A percentile compares a stretch with the other conserved stretches of the same genome.
These are phyloP conservation scores for Ditylenchus dipsaci DNA, from an alignment of 1,140 invertebrate species.

Conservation along the genomic window DNA sequence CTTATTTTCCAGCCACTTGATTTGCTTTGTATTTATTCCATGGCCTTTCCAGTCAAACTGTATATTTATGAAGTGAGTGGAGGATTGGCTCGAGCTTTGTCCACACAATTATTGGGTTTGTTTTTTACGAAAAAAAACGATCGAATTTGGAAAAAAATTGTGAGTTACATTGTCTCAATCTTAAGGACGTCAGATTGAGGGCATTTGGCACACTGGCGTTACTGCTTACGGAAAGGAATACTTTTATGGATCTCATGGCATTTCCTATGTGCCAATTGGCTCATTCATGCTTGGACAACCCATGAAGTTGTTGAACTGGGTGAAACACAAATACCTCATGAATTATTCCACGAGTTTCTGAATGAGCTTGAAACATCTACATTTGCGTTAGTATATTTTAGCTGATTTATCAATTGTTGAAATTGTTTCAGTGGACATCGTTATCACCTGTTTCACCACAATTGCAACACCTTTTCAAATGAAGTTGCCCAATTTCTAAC, in stretches of 20 bases:
- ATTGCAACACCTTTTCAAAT: not conserved
- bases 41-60: not conserved
- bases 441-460: not conserved
- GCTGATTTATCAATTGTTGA: not conserved
- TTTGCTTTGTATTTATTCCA: not conserved
- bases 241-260: conserved; percentile 2
- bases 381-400: not conserved
- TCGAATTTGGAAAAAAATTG: not conserved
- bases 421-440: not conserved
- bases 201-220: not conserved
- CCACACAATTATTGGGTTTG: not conserved
- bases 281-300: not conserved
- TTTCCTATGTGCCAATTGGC: not conserved
- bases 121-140: not conserved
- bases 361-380: not conserved
- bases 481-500: not conserved
- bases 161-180: not conserved
- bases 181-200: not conserved
- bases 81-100: not conserved
- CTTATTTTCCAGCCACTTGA: not conserved
- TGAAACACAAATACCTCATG: not conserved
- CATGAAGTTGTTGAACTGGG: not conserved
- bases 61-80: not conserved
- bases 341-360: not conserved
- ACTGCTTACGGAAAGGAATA: not conserved